A percentile compares a stretch with the other conserved stretches of the same genome.
Evolutionary conservation across 1,140 invertebrate species (phyloP).

Genomic region (Venturia canescens): DNA sequence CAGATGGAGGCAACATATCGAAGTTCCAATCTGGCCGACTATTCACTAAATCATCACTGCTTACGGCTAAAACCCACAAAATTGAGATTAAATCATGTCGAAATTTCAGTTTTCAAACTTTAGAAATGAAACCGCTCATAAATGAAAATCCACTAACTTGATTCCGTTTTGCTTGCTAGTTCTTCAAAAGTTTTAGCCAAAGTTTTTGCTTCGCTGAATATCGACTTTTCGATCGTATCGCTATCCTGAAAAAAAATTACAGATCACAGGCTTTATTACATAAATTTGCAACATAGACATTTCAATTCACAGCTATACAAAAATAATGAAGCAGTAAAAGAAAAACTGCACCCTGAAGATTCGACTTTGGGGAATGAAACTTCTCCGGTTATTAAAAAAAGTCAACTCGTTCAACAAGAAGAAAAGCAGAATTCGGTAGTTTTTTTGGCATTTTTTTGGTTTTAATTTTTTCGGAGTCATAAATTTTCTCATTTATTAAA

Average conservation of each 20-base stretch:
- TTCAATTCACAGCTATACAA: too few species aligned
- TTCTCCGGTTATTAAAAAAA: neutral
- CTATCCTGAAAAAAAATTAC: constrained; percentile 51
- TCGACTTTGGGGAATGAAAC: neutral
- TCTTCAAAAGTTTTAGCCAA: constrained; percentile 66
- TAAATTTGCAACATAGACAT: too few species aligned
- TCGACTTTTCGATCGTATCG: constrained; percentile 55
- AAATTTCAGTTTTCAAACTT: neutral
- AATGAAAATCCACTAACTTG: constrained; percentile 52
- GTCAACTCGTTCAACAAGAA: neutral
- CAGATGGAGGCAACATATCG: constrained; percentile 64
- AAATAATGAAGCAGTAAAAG: too few species aligned
- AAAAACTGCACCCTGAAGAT: too few species aligned
- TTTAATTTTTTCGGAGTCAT: too few species aligned
- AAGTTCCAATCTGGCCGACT: constrained; percentile 60
- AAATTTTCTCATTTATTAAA: too few species aligned
- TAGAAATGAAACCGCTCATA: neutral
- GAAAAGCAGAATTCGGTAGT: neutral
- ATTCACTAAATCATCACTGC: constrained; percentile 61
- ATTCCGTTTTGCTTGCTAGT: constrained; percentile 56
- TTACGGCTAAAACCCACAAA: constrained; percentile 49
- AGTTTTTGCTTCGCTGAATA: constrained; percentile 61
- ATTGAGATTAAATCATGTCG: neutral
- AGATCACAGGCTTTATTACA: neutral
- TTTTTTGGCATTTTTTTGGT: too few species aligned